Evolutionary conservation across 2,797 vertebrate genomes (phyloP).

Genomic region (Anabas testudineus): DNA sequence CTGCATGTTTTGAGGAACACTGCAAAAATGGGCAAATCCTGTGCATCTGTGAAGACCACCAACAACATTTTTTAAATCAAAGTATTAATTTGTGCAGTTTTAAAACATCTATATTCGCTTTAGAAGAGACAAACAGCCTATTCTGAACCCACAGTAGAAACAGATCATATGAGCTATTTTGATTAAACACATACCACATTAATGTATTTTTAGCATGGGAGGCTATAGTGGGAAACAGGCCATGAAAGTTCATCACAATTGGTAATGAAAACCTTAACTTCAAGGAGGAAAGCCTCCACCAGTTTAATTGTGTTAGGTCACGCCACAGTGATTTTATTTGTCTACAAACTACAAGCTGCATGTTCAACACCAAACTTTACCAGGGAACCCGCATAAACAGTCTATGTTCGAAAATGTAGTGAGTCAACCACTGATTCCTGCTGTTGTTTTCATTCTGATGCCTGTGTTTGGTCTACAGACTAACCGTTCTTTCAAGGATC

Average conservation of each 20-base stretch:
- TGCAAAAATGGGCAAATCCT: neutral
- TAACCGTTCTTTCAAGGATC: constrained; percentile 60
- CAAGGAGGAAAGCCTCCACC: neutral
- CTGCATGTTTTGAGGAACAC: neutral
- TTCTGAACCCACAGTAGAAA: too few species aligned
- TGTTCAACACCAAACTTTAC: constrained; percentile 1
- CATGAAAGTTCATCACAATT: neutral
- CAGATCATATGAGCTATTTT: too few species aligned
- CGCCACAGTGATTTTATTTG: neutral
- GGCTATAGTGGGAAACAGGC: neutral
- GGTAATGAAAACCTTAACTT: constrained; percentile 3
- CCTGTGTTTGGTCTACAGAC: constrained; percentile 66
- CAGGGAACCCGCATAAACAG: constrained; percentile 24
- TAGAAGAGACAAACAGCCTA: too few species aligned
- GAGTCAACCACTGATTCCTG: constrained; percentile 37
- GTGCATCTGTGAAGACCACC: too few species aligned
- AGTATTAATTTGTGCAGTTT: neutral
- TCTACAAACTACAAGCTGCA: constrained; percentile 12
- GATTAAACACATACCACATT: too few species aligned
- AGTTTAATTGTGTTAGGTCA: constrained; percentile 2
- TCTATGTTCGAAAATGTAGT: neutral
- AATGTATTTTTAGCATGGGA: too few species aligned
- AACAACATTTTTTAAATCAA: neutral
- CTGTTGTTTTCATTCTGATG: constrained; percentile 52
- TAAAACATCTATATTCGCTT: neutral